These are phyloP conservation scores for Shargacucullia verbasci DNA, from an alignment of 2,888 invertebrate species.

Conservation along the genomic window DNA sequence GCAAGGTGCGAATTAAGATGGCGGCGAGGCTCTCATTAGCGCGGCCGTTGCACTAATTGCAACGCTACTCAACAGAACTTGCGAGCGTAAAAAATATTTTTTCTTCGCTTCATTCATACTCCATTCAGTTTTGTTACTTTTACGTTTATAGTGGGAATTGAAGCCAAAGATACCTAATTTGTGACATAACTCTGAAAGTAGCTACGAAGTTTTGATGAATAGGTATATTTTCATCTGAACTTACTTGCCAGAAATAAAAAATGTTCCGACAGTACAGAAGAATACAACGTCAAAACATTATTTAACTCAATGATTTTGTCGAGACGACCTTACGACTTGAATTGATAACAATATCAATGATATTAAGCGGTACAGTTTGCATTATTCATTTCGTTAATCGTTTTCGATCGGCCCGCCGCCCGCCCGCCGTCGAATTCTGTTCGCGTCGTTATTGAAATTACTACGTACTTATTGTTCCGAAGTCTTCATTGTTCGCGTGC, in stretches of 20 bases:
- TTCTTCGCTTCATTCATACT: conserved; percentile 33
- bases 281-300: background rate
- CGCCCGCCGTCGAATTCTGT: conserved; percentile 13
- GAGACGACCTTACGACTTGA: conserved; percentile 19
- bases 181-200: background rate
- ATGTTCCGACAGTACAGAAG: background rate
- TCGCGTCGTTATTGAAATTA: conserved; percentile 34
- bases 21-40: conserved; percentile 69
- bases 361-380: conserved; percentile 21
- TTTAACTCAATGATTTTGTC: background rate
- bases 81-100: conserved; percentile 40
- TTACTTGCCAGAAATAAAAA: background rate
- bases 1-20: conserved; percentile 65
- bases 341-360: conserved; percentile 19
- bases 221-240: too few species aligned
- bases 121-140: conserved; percentile 25
- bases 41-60: conserved; percentile 70
- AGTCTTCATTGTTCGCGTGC: conserved; percentile 27
- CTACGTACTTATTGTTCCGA: conserved; percentile 47
- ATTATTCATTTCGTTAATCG: conserved; percentile 55
- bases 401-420: conserved; percentile 21
- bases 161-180: conserved; percentile 5
- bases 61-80: conserved; percentile 56
- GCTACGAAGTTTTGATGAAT: too few species aligned
- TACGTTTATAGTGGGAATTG: conserved; percentile 1